Evolutionary conservation across 2,888 invertebrate species (phyloP), one percentile per base, ranked within the genome.

Genomic region (Drosophila rellima): DNA sequence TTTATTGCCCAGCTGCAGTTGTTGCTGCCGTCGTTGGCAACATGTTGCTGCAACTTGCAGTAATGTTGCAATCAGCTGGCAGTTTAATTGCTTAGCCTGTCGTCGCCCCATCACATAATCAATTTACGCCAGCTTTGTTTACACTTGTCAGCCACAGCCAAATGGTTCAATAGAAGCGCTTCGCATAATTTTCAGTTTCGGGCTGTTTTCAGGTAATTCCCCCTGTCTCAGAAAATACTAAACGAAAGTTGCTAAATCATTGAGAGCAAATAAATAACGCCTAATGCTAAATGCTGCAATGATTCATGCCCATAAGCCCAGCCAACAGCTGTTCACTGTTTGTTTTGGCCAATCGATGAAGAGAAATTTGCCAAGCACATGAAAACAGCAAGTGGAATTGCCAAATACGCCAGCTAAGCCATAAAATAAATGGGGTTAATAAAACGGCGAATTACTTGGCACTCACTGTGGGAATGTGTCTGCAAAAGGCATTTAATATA

Each of bases 41-140:
- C 79, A 78, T 69, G 82, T 72, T 80, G 79, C 79, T 33, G 68
- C 79, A 82, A 68, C 56, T 37, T 23, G 35, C 75, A 51, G 23
- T 29, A 67, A 72, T 81, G 79, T 67, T 67, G 79, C 79, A 81
- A 79, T 66, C 65, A 20, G n/a, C 59, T 35, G 26, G 47, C 42
- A 33, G 57, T 48, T 40, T 62, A 80, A 73, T 73, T 66, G 54
- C 63, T 44, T 17, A n/a, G 50, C 39, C 63, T 61, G 35, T 31
- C 61, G 37, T 42, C 70, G 44, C 48, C 26, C 20, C 61, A 37
- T 45, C 67, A 42, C 45, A 51, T 61, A 77, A 74, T 70, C 70
- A 66, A 68, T 64, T 73, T 61, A 29, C 73, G 52, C 40, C 56
- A 73, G 66, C 60, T 59, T 55, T 80, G 61, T 57, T 60, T 63